A percentile compares a stretch with the other conserved stretches of the same genome.
Conservation (phyloP, 1,140 invertebrate species). For the Ostrea denselamellosa region DNA sequence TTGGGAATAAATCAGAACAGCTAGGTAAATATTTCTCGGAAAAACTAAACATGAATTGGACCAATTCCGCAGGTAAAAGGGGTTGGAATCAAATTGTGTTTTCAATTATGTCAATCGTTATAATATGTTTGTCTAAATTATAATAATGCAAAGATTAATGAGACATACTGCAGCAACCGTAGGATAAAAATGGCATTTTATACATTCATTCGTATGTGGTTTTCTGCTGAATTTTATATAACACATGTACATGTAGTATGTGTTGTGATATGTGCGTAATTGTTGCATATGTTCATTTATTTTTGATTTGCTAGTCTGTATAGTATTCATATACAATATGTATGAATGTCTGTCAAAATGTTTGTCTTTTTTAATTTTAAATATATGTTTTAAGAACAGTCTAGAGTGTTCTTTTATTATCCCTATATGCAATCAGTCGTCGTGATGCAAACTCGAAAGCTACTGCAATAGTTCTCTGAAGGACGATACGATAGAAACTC, state of each 20-base stretch:
- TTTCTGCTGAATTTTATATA: background rate
- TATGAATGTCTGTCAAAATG: too few species aligned
- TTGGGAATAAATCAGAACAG: background rate
- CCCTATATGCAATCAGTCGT: too few species aligned
- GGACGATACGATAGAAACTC: too few species aligned
- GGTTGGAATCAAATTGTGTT: background rate
- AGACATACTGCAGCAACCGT: background rate
- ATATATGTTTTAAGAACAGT: too few species aligned
- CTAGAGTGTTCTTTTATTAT: too few species aligned
- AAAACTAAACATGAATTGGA: background rate
- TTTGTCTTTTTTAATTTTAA: too few species aligned
- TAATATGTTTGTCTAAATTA: background rate
- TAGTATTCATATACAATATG: background rate
- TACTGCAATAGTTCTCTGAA: too few species aligned
- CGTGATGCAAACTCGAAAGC: too few species aligned
- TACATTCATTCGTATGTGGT: background rate
- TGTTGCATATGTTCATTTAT: background rate
- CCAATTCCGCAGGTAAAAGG: background rate
- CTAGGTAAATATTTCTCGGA: background rate
- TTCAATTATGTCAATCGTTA: background rate
- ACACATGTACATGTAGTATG: background rate
- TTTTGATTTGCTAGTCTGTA: background rate
- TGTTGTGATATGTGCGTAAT: background rate
- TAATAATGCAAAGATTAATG: background rate
- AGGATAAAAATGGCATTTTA: conserved; percentile 24